Evolutionary conservation across 2,888 invertebrate genomes (phyloP), one percentile per base, ranked within the genome.

Genomic region (Ectropis crepuscularia): DNA sequence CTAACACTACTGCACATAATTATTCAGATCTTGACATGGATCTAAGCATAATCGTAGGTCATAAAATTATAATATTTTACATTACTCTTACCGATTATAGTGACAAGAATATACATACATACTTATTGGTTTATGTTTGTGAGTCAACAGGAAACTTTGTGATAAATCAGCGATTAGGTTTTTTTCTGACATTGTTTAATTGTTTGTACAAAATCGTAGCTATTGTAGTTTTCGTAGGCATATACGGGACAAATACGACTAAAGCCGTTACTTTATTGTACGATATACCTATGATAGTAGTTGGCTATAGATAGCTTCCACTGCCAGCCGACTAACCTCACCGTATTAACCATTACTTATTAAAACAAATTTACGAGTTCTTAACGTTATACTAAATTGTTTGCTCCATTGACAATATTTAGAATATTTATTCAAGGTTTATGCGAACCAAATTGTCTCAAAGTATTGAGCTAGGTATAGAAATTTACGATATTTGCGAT

Each of bases 1-100:
- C 5, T 6, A 11, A n/a, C n/a, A 38, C 7, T 16, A 53, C 36
- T 43, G 11, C 6, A 28, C 11, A 53, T 6, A 43, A 53, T 53
- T 53, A 54, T 54, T 54, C 54, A 45, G 54, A 37, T 54, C 54
- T 54, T 54, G 54, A 54, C 46, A 54, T 46, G 43, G 46, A 54
- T 54, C 8, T 38, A 11, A 45, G 11, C 54, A 54, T 54, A 45
- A 54, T 45, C 45, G 37, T 45, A 54, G 36, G 9, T 54, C 42
- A 43, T 53, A 53, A 53, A 53, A 43, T 53, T 53, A 53, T 45
- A 43, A 43, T 43, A 53, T 11, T n/a, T n/a, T n/a, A 10, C 8
- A 53, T 28, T 11, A 54, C 12, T 38, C 12, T 36, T 37, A 45
- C 16, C 36, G 5, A 45, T 54, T 37, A 45, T 45, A 37, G 36